These are phyloP conservation scores for Carassius auratus DNA, from an alignment of 2,113 vertebrate genomes.

Conservation along the genomic window DNA sequence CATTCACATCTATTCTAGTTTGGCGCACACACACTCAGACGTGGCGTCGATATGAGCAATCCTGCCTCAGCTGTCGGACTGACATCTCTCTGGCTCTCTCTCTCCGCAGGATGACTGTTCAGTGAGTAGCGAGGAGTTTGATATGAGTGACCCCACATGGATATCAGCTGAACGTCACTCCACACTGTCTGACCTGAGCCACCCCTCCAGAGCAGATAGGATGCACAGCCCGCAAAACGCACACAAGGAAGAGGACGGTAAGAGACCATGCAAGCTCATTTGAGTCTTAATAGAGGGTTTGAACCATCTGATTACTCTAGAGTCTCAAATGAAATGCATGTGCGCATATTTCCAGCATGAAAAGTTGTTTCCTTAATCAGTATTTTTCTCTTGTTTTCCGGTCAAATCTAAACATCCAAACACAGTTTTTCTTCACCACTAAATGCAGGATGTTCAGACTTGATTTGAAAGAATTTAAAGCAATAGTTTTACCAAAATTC, in stretches of 20 bases:
- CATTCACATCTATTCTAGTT: constrained; percentile 19
- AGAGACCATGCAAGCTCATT: constrained; percentile 58
- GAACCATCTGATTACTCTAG: constrained; percentile 21
- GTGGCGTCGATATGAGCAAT: constrained; percentile 19
- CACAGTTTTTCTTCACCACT: not conserved
- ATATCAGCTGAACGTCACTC: constrained; percentile 91
- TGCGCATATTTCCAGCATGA: not conserved
- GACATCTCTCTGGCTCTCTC: constrained; percentile 5
- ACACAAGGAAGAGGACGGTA: constrained; percentile 93
- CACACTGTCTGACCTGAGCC: constrained; percentile 84
- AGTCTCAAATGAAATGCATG: constrained; percentile 42
- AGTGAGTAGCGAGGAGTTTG: constrained; percentile 93
- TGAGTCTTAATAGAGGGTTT: constrained; percentile 19
- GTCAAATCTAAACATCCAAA: not conserved
- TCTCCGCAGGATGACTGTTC: constrained; percentile 89
- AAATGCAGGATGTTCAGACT: not conserved
- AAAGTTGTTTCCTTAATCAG: not conserved
- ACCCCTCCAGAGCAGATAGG: constrained; percentile 83
- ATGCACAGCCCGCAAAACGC: constrained; percentile 91
- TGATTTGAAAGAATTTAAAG: too few species aligned
- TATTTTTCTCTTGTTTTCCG: not conserved
- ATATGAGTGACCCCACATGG: constrained; percentile 97
- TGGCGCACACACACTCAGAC: not conserved
- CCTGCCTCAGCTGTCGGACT: constrained; percentile 19
- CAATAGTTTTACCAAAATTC: not conserved